phyloP scores from a whole-genome alignment of 2,113 vertebrate species.

The Paracanthobrama guichenoti region DNA sequence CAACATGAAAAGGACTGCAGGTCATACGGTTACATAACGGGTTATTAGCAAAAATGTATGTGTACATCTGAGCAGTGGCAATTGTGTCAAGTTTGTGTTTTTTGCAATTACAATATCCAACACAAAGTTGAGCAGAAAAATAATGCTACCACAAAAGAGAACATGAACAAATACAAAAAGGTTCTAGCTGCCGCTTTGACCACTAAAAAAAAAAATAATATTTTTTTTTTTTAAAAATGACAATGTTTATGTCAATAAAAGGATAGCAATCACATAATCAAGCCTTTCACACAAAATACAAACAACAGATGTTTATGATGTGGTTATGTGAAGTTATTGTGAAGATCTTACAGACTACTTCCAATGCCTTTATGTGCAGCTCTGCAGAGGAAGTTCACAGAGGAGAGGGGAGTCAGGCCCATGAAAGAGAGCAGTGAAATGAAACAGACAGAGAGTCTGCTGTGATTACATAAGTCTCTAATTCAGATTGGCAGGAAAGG shows the following conservation, averaged over 20 bases:
- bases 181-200: neutral
- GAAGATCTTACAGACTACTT: neutral
- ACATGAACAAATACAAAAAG: neutral
- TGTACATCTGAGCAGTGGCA: neutral
- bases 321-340: neutral
- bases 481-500: conserved; percentile 61
- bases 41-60: too few relatives aligned
- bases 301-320: conserved; percentile 13
- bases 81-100: neutral
- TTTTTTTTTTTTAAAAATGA: too few relatives aligned
- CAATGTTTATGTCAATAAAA: neutral
- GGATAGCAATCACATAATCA: neutral
- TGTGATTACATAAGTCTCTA: conserved; percentile 61
- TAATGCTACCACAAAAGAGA: neutral
- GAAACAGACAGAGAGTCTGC: conserved; percentile 49
- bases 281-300: neutral
- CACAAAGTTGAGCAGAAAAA: neutral
- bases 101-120: neutral
- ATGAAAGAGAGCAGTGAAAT: conserved; percentile 33
- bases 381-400: conserved; percentile 5
- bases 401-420: conserved; percentile 3
- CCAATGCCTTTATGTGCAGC: neutral
- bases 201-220: neutral
- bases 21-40: too few relatives aligned
- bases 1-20: too few relatives aligned